Conservation (phyloP, 2,888 invertebrate species). For the Apotomis capreana region DNA sequence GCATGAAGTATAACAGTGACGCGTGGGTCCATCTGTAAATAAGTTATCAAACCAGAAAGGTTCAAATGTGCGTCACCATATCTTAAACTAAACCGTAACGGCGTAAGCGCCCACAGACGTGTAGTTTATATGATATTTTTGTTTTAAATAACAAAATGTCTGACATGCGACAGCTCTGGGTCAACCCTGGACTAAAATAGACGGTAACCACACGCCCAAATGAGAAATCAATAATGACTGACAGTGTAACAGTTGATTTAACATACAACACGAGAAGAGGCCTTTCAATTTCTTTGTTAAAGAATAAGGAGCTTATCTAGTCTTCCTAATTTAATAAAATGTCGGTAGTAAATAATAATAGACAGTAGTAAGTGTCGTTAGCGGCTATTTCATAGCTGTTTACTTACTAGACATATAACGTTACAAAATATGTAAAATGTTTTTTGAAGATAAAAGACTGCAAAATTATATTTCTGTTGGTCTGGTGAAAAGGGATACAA, state of each 20-base stretch:
- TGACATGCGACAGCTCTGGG: conserved; percentile 46
- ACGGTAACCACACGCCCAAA: conserved; percentile 27
- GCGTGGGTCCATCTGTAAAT: conserved; percentile 32
- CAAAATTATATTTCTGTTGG: too few species aligned
- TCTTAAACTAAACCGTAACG: conserved; percentile 1
- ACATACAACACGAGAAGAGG: background rate
- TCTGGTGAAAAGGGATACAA: too few species aligned
- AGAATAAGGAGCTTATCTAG: conserved; percentile 15
- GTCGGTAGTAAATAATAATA: conserved; percentile 8
- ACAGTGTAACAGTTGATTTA: conserved; percentile 11
- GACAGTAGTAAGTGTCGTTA: background rate
- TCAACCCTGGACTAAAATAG: conserved; percentile 55
- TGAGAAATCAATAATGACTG: conserved; percentile 37
- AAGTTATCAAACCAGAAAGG: conserved; percentile 38
- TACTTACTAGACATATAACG: background rate
- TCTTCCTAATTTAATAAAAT: conserved; percentile 22
- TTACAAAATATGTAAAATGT: too few species aligned
- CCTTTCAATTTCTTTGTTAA: conserved; percentile 20
- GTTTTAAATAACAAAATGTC: conserved; percentile 11
- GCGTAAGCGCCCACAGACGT: background rate
- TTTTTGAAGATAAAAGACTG: too few species aligned
- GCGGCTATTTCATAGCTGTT: background rate
- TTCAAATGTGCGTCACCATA: conserved; percentile 38
- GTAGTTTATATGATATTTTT: conserved; percentile 19
- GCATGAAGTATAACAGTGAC: conserved; percentile 23